Evolutionary conservation across 30 jellyfish, hydroid and myxozoan genomes (phyloP).

Genomic region (Aurelia aurita): DNA sequence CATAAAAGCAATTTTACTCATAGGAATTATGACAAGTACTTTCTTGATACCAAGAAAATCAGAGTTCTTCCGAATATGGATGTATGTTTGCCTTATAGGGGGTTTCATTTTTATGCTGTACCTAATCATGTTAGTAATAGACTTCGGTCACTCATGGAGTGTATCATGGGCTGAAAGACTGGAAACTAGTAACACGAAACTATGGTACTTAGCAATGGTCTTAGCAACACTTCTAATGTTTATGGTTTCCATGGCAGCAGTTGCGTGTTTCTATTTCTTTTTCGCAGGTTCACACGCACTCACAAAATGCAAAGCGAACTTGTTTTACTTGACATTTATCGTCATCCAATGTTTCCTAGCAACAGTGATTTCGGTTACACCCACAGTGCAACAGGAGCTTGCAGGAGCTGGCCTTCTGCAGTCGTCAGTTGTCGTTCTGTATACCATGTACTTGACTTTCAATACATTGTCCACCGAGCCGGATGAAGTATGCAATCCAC

Average conservation of each 20-base stretch:
- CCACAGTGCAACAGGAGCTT: conserved; percentile 97
- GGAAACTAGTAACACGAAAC: conserved; percentile 84
- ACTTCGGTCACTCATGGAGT: conserved; percentile 99
- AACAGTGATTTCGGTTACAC: conserved; percentile 85
- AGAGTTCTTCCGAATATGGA: conserved; percentile 95
- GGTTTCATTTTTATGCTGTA: conserved; percentile 91
- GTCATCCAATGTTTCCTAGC: conserved; percentile 96
- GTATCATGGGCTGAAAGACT: conserved; percentile 97
- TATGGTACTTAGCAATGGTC: conserved; percentile 96
- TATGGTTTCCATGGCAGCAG: conserved; percentile 81
- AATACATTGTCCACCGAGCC: conserved; percentile 98
- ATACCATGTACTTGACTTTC: conserved; percentile 91
- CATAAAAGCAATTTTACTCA: conserved; percentile 61
- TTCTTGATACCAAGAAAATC: conserved; percentile 86
- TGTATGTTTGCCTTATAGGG: conserved; percentile 92
- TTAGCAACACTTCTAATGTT: conserved; percentile 88
- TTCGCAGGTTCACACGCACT: conserved; percentile 82
- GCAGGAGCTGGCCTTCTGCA: conserved; percentile 98
- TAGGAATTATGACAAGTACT: conserved; percentile 65
- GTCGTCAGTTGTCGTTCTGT: conserved; percentile 91
- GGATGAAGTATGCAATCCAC: conserved; percentile 95
- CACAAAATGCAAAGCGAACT: conserved; percentile 89
- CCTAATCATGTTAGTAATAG: conserved; percentile 90
- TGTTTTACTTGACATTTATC: conserved; percentile 84
- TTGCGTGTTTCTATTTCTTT: conserved; percentile 61